A percentile compares a stretch with the other conserved stretches of the same genome.
phyloP scores from a whole-genome alignment of 2,888 invertebrate species.

The Drosophila kanekoi region DNA sequence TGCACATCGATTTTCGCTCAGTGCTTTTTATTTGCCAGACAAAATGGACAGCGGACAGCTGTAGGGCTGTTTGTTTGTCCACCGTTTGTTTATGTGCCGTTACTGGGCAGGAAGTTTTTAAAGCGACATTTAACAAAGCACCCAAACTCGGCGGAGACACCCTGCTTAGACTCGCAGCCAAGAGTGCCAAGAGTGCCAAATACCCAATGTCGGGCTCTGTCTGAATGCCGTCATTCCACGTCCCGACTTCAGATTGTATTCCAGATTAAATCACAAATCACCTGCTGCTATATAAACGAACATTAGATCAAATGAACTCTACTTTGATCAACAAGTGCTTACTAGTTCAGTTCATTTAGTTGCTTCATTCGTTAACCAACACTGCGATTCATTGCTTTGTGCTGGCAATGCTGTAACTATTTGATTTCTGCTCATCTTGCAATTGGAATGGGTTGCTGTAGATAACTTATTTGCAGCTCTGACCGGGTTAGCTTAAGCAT shows the following conservation, averaged over 20 bases:
- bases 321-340: constrained; percentile 1
- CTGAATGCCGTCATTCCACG: background rate
- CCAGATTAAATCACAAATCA: background rate
- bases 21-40: constrained; percentile 78
- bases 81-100: constrained; percentile 74
- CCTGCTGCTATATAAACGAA: background rate
- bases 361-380: background rate
- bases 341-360: background rate
- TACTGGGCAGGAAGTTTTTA: constrained; percentile 70
- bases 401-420: too few species aligned
- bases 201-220: background rate
- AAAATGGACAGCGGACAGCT: constrained; percentile 37
- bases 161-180: constrained; percentile 16
- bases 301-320: background rate
- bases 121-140: constrained; percentile 71
- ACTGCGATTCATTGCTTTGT: background rate
- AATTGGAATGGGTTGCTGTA: too few species aligned
- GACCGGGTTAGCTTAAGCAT: too few species aligned
- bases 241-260: background rate
- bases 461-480: too few species aligned
- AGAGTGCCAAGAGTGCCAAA: background rate
- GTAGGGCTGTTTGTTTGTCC: constrained; percentile 60
- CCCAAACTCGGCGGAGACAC: constrained; percentile 25
- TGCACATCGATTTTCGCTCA: constrained; percentile 81
- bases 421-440: too few species aligned